Evolutionary conservation across 1,140 invertebrate genomes (phyloP).

Genomic region (Tetramorium simillimum): DNA sequence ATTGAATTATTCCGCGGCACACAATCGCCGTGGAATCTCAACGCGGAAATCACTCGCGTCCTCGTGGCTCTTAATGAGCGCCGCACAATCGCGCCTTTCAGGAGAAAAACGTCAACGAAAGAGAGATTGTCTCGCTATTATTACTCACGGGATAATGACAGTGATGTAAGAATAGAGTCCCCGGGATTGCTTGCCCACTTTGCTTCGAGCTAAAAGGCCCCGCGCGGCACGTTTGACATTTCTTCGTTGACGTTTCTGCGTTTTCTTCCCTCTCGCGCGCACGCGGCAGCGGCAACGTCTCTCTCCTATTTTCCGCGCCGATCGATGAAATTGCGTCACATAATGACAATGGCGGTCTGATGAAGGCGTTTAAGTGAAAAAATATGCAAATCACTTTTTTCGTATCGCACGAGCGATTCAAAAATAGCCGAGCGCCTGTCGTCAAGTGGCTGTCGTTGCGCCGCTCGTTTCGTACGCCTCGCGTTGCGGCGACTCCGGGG

Average conservation of each 20-base stretch:
- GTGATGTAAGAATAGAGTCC: slow-evolving; percentile 39
- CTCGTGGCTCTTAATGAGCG: slow-evolving; percentile 33
- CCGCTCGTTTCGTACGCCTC: not conserved
- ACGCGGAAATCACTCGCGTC: slow-evolving; percentile 54
- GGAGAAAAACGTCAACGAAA: slow-evolving; percentile 34
- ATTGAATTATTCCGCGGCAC: slow-evolving; percentile 32
- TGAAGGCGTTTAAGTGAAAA: slow-evolving; percentile 66
- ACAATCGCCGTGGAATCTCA: slow-evolving; percentile 9
- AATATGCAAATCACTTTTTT: slow-evolving; percentile 67
- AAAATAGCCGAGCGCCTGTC: slow-evolving; percentile 41
- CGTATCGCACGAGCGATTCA: slow-evolving; percentile 46
- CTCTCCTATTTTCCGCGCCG: slow-evolving; percentile 35
- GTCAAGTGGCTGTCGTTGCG: slow-evolving; percentile 21
- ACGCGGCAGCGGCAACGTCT: no score
- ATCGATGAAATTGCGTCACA: slow-evolving; percentile 64
- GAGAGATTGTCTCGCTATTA: slow-evolving; percentile 41
- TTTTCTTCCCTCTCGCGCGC: slow-evolving; percentile 8
- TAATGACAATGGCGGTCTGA: slow-evolving; percentile 56
- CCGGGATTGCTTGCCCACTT: slow-evolving; percentile 12
- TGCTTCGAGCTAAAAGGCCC: not conserved
- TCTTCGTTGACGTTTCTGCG: slow-evolving; percentile 2
- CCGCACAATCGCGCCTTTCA: slow-evolving; percentile 23
- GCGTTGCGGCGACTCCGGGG: not conserved
- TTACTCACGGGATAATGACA: slow-evolving; percentile 39
- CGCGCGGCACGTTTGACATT: slow-evolving; percentile 35